Conservation (phyloP, 2,797 vertebrate genomes). For the Pogoniulus pusillus region DNA sequence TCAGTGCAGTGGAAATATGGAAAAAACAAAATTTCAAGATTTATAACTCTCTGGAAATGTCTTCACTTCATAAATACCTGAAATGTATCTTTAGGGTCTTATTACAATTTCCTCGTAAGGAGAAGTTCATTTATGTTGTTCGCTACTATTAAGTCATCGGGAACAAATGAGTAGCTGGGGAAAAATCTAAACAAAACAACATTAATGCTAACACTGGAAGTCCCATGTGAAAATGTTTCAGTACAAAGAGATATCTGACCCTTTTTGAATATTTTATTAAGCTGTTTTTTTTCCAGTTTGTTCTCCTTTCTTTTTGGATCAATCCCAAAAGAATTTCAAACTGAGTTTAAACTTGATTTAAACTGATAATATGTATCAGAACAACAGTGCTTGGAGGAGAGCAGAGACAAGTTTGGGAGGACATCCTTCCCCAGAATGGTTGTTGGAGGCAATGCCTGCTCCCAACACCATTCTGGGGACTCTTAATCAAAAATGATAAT, state of each 20-base stretch:
- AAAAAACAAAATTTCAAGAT: neutral
- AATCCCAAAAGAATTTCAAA: neutral
- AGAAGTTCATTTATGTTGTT: neutral
- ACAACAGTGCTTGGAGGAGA: neutral
- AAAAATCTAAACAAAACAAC: neutral
- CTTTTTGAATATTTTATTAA: neutral
- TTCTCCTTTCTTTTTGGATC: neutral
- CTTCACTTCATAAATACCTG: neutral
- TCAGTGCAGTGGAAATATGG: neutral
- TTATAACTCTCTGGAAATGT: neutral
- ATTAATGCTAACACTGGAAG: neutral
- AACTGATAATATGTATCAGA: neutral
- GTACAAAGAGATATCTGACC: neutral
- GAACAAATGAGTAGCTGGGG: neutral
- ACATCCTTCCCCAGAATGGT: slow-evolving; percentile 28
- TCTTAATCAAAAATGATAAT: slow-evolving; percentile 79
- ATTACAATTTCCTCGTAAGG: neutral
- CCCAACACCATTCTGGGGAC: slow-evolving; percentile 66
- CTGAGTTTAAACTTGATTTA: neutral
- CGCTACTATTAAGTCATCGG: neutral
- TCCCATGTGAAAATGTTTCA: neutral
- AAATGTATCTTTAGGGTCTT: neutral
- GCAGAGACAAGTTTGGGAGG: slow-evolving; percentile 29
- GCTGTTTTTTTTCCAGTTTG: neutral
- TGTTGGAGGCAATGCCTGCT: slow-evolving; percentile 5